Conservation (phyloP, 2,797 vertebrate species). For the Smutsia temminckii region DNA sequence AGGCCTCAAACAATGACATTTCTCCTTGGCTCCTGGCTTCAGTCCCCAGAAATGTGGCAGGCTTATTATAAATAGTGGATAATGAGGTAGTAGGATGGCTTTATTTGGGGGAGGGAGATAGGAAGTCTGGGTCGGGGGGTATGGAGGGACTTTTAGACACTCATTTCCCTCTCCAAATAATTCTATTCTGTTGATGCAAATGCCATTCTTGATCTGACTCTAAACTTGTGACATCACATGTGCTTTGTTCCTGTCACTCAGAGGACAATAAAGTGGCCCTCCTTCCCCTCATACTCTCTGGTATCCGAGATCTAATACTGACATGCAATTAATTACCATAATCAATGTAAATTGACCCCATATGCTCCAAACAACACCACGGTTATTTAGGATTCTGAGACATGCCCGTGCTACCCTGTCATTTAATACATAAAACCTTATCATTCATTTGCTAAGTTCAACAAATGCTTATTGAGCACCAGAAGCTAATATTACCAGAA, state of each 20-base stretch:
- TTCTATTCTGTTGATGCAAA: neutral
- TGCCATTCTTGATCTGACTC: conserved; percentile 51
- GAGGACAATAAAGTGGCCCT: neutral
- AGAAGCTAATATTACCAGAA: conserved; percentile 19
- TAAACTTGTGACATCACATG: neutral
- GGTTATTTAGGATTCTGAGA: conserved; percentile 13
- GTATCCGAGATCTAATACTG: neutral
- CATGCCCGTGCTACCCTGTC: neutral
- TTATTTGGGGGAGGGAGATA: conserved; percentile 43
- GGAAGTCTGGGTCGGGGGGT: neutral
- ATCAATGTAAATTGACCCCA: neutral
- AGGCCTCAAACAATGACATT: conserved; percentile 70
- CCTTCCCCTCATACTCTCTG: neutral
- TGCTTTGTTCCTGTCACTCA: neutral
- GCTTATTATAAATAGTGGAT: neutral
- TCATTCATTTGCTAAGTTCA: neutral
- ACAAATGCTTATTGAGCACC: neutral
- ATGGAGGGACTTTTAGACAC: neutral
- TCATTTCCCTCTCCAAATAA: neutral
- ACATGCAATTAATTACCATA: neutral
- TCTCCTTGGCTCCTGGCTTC: conserved; percentile 68
- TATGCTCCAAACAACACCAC: neutral
- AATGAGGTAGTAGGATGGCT: conserved; percentile 68
- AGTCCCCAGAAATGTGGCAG: conserved; percentile 26
- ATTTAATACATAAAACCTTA: neutral